Percentiles rank a stretch among this genome's conserved stretches.
Conservation (phyloP, 1,140 invertebrate species). For the Augochlora pura region DNA sequence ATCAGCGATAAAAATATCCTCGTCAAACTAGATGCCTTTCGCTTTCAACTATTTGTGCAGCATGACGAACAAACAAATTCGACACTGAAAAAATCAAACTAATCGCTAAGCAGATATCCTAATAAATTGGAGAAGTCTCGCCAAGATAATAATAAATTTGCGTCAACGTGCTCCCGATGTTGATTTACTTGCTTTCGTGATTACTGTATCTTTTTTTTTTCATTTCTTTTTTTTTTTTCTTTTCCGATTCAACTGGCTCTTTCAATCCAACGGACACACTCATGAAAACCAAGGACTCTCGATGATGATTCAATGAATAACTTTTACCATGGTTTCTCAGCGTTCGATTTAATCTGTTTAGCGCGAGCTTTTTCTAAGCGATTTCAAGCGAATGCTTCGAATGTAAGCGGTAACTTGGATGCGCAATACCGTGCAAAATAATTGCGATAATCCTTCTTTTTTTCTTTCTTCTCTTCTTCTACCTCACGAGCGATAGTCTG, state of each 20-base stretch:
- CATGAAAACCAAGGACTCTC: not conserved
- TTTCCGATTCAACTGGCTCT: not conserved
- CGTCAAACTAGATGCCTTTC: conserved; percentile 50
- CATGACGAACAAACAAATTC: conserved; percentile 53
- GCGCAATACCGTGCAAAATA: conserved; percentile 45
- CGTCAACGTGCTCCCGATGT: conserved; percentile 19
- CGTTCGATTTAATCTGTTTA: conserved; percentile 41
- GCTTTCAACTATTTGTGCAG: conserved; percentile 52
- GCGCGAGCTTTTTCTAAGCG: conserved; percentile 43
- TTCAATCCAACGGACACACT: not conserved
- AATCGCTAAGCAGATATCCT: conserved; percentile 44
- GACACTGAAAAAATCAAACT: conserved; percentile 51
- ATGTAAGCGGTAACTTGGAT: conserved; percentile 43
- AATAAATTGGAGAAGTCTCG: conserved; percentile 28
- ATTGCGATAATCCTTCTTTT: not conserved
- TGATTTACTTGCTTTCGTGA: not conserved
- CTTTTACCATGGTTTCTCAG: conserved; percentile 29
- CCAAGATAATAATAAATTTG: not conserved
- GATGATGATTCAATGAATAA: not conserved
- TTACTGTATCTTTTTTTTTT: not conserved
- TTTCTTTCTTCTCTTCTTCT: not conserved
- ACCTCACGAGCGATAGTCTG: not conserved
- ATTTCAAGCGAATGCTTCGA: conserved; percentile 46
- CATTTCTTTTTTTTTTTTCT: not conserved
- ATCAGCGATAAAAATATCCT: conserved; percentile 55